phyloP scores from a whole-genome alignment of 92 coral and sea anemone species.

The Hydrozoanthus gracilis region DNA sequence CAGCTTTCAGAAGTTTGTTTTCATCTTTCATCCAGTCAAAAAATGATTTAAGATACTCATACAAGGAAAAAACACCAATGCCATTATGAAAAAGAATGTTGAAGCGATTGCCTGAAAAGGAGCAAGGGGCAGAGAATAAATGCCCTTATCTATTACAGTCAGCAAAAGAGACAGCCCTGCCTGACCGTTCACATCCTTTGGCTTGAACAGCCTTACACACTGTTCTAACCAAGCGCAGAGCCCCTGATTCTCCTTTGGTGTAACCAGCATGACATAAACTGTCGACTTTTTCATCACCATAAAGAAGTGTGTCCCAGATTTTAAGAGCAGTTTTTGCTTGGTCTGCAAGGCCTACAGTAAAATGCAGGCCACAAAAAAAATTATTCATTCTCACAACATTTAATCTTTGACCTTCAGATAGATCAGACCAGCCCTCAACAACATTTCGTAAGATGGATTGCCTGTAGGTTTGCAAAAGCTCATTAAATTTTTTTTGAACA shows the following conservation, averaged over 20 bases:
- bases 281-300: conserved; percentile 45
- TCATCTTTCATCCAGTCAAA: too few species aligned
- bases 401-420: not conserved
- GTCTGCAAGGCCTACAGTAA: conserved; percentile 51
- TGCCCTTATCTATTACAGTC: conserved; percentile 22
- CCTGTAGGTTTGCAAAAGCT: conserved; percentile 27
- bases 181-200: conserved; percentile 35
- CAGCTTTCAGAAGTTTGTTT: too few species aligned
- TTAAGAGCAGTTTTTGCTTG: conserved; percentile 43
- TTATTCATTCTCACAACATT: conserved; percentile 16
- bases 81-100: too few species aligned
- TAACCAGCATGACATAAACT: conserved; percentile 19
- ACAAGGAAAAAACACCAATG: too few species aligned
- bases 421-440: conserved; percentile 8
- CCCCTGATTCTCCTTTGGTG: conserved; percentile 44
- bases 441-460: conserved; percentile 10
- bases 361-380: conserved; percentile 46
- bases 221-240: conserved; percentile 33
- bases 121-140: conserved; percentile 32
- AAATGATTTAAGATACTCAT: too few species aligned
- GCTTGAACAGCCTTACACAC: too few species aligned
- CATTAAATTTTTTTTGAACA: conserved; percentile 33
- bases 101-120: too few species aligned
- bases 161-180: conserved; percentile 29
- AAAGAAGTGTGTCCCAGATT: conserved; percentile 44